Evolutionary conservation across 2,797 vertebrate species (phyloP).

Genomic region (Melanotaenia pygmaea): DNA sequence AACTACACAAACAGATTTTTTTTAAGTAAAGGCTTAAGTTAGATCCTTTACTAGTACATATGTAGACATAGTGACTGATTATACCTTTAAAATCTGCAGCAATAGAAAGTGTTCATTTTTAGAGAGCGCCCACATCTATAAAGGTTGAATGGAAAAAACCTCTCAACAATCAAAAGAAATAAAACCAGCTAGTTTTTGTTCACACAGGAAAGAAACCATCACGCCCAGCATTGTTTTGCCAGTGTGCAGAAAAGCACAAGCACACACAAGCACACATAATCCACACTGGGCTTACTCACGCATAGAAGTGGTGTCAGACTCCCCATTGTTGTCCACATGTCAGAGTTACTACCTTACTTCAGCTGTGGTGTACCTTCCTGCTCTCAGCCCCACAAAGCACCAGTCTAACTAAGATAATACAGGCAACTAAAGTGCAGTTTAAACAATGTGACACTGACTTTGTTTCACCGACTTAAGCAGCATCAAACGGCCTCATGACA

Average conservation of each 20-base stretch:
- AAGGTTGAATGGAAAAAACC: conserved; percentile 13
- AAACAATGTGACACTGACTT: conserved; percentile 19
- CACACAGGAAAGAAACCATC: conserved; percentile 6
- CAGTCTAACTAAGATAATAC: conserved; percentile 11
- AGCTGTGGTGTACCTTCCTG: conserved; percentile 26
- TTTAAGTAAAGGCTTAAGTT: neutral
- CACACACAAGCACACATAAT: conserved; percentile 33
- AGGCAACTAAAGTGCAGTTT: conserved; percentile 24
- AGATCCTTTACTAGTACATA: neutral
- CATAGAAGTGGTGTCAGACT: conserved; percentile 65
- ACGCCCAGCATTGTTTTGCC: neutral
- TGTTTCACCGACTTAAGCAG: conserved; percentile 33
- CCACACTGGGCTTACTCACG: conserved; percentile 63
- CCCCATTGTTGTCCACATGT: conserved; percentile 62
- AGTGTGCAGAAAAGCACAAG: conserved; percentile 13
- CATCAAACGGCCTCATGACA: conserved; percentile 18
- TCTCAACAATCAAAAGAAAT: conserved; percentile 25
- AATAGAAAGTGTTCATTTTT: conserved; percentile 16
- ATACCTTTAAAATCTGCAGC: neutral
- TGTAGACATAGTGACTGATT: conserved; percentile 7
- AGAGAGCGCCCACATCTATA: neutral
- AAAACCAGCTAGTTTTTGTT: neutral
- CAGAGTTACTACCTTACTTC: conserved; percentile 27
- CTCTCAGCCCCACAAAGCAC: conserved; percentile 16
- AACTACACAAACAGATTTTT: neutral